These are phyloP conservation scores for Agrotis clavis DNA, from an alignment of 2,888 invertebrate species.

Conservation along the genomic window DNA sequence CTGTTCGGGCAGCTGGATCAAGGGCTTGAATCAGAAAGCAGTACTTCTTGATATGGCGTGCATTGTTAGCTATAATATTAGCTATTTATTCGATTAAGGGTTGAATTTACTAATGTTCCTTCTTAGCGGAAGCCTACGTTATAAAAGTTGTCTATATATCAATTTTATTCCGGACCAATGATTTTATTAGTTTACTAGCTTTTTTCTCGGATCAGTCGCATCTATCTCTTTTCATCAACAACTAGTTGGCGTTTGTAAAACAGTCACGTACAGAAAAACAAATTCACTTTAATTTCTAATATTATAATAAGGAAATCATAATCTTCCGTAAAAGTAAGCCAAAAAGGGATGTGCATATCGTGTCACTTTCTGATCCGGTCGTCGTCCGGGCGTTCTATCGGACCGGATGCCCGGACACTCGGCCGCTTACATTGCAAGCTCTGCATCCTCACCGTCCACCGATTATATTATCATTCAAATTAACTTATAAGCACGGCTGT, in stretches of 20 bases:
- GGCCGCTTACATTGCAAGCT: conserved; percentile 61
- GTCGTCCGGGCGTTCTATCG: conserved; percentile 58
- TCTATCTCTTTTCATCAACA: too few species aligned
- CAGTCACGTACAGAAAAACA: too few species aligned
- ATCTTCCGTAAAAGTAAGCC: conserved; percentile 1
- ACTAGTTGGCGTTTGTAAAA: too few species aligned
- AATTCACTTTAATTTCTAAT: too few species aligned
- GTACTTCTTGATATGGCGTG: too few species aligned
- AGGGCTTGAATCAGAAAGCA: too few species aligned
- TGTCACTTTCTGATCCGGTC: conserved; percentile 68
- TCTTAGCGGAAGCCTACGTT: neutral
- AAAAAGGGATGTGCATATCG: conserved; percentile 19
- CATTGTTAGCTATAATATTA: too few species aligned
- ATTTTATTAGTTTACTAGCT: neutral
- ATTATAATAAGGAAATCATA: neutral
- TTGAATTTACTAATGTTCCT: too few species aligned
- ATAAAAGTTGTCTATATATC: neutral
- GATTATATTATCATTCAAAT: conserved; percentile 74
- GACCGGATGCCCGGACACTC: conserved; percentile 68
- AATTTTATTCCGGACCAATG: neutral
- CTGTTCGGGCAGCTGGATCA: too few species aligned
- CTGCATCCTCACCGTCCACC: conserved; percentile 63
- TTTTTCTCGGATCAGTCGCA: too few species aligned
- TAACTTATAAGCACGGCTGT: conserved; percentile 44
- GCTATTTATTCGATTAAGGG: too few species aligned